phyloP scores from a whole-genome alignment of 2,113 vertebrate genomes.

The Phrynocephalus versicolor region DNA sequence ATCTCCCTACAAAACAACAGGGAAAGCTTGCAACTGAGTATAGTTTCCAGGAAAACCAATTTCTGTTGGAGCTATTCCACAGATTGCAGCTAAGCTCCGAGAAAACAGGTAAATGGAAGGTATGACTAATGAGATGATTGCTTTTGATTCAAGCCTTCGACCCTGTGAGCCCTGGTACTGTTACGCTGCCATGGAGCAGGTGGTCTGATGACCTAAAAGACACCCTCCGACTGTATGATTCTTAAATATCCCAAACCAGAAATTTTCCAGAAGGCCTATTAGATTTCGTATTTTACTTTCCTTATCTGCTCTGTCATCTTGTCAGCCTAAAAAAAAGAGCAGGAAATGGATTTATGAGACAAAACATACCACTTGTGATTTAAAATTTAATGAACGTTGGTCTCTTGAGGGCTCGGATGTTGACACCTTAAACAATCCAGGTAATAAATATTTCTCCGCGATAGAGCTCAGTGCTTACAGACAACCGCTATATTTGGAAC shows the following conservation, averaged over 20 bases:
- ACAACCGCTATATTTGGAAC: background rate
- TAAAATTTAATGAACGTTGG: background rate
- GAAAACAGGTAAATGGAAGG: no score
- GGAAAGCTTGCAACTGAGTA: no score
- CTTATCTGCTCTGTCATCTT: constrained; percentile 1
- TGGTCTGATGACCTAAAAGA: no score
- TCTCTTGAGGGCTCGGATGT: background rate
- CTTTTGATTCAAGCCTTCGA: no score
- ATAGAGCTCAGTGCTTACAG: background rate
- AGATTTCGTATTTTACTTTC: rapidly evolving
- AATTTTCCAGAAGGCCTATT: background rate
- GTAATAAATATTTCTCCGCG: constrained; percentile 7
- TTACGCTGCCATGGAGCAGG: no score
- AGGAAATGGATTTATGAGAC: background rate
- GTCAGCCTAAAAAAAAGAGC: background rate
- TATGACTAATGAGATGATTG: no score
- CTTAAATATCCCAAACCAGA: background rate
- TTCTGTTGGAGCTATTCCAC: no score
- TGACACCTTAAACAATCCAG: background rate
- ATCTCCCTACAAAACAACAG: no score
- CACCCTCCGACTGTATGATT: no score
- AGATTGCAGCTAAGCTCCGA: no score
- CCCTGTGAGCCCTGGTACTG: no score
- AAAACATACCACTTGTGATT: background rate
- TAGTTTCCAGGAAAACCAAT: no score